These are phyloP conservation scores for Chaetura pelagica DNA, from an alignment of 2,113 vertebrate species.

Conservation along the genomic window DNA sequence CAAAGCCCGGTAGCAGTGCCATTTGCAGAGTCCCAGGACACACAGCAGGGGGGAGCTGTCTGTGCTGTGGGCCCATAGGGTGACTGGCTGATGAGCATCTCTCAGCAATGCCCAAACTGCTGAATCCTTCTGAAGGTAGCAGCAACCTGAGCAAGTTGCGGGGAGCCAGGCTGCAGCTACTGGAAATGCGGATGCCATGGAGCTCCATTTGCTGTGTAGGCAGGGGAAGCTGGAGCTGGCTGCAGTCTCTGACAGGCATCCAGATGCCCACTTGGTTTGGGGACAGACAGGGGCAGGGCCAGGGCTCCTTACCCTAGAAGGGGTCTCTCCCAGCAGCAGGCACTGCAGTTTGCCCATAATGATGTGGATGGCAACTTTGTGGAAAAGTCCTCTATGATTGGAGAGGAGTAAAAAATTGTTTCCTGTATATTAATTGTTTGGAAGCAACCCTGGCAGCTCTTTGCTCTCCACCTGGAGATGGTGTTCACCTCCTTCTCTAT, in stretches of 20 bases:
- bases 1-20: neutral
- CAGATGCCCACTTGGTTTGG: neutral
- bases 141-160: neutral
- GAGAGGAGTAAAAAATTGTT: neutral
- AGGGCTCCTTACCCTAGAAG: neutral
- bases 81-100: neutral
- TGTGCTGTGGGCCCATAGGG: fast-evolving
- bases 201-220: neutral
- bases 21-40: neutral
- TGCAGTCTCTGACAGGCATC: neutral
- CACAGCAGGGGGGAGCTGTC: neutral
- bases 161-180: neutral
- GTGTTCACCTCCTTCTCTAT: neutral
- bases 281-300: fast-evolving
- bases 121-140: neutral
- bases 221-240: neutral
- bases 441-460: neutral
- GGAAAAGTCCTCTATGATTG: neutral
- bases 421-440: neutral
- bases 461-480: neutral
- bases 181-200: neutral
- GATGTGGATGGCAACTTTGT: neutral
- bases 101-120: neutral
- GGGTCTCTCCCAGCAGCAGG: neutral
- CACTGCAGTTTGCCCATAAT: fast-evolving